phyloP scores from a whole-genome alignment of 2,888 invertebrate species.

The Neria commutata region DNA sequence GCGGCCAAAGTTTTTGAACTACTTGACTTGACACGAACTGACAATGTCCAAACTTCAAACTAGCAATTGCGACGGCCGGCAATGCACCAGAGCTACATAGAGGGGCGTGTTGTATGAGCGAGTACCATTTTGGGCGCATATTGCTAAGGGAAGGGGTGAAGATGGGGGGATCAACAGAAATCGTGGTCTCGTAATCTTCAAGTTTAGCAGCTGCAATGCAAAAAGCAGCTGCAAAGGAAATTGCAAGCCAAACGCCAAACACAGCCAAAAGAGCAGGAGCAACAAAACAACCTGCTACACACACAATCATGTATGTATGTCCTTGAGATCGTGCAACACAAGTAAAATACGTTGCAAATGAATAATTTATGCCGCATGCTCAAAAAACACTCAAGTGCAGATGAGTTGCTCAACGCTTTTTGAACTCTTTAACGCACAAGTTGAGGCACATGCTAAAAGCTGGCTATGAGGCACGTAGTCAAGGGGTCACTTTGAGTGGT shows the following conservation, averaged over 20 bases:
- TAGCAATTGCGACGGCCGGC: not conserved
- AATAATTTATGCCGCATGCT: not conserved
- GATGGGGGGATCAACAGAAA: too few relatives aligned
- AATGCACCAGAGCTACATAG: not conserved
- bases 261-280: not conserved
- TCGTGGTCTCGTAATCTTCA: not conserved
- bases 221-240: not conserved
- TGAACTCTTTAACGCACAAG: too few relatives aligned
- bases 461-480: too few relatives aligned
- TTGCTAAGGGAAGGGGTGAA: not conserved
- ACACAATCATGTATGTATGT: too few relatives aligned
- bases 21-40: conserved; percentile 2
- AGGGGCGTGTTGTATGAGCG: too few relatives aligned
- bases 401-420: not conserved
- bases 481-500: too few relatives aligned
- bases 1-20: not conserved
- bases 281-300: not conserved
- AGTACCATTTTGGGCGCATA: too few relatives aligned
- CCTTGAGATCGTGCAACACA: too few relatives aligned
- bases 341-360: not conserved
- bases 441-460: too few relatives aligned
- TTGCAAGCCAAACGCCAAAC: not conserved
- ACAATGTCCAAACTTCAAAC: not conserved
- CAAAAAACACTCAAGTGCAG: conserved; percentile 2
- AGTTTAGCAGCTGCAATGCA: not conserved